Conservation (phyloP, 2,888 invertebrate genomes). For the Troglohyphantes excavatus region DNA sequence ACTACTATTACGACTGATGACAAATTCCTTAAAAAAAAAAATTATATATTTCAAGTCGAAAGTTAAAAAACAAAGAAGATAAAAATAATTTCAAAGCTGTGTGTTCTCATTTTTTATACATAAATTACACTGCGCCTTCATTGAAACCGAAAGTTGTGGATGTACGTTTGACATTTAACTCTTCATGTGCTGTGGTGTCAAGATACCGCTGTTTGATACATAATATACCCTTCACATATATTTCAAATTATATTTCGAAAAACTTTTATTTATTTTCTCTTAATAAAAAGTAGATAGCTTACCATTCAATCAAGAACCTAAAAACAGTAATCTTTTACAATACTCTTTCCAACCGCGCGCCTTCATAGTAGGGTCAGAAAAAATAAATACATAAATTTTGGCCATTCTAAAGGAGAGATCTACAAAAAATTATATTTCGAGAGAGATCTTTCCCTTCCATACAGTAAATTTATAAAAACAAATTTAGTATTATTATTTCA, state of each 20-base stretch:
- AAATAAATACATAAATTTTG: slow-evolving; percentile 21
- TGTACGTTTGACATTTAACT: slow-evolving; percentile 37
- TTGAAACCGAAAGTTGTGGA: background rate
- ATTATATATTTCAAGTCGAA: no score
- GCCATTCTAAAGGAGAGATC: slow-evolving; percentile 25
- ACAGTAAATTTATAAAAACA: background rate
- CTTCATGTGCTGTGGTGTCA: background rate
- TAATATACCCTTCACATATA: background rate
- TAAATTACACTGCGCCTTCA: no score
- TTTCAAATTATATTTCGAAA: background rate
- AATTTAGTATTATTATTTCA: background rate
- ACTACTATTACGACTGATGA: no score
- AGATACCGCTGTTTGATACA: background rate
- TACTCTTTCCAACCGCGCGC: slow-evolving; percentile 66
- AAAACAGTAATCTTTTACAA: slow-evolving; percentile 59
- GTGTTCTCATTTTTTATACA: no score
- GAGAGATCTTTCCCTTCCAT: background rate
- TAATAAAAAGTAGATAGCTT: slow-evolving; percentile 20
- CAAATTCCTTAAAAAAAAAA: no score
- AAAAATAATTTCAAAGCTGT: no score
- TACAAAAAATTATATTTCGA: slow-evolving; percentile 8
- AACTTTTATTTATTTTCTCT: slow-evolving; percentile 13
- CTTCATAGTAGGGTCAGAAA: slow-evolving; percentile 57
- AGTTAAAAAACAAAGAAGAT: no score
- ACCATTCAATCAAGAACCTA: slow-evolving; percentile 73